Base-by-base conservation (phyloP, 2,888 invertebrate species). In the Standfussiana lucernea region DNA sequence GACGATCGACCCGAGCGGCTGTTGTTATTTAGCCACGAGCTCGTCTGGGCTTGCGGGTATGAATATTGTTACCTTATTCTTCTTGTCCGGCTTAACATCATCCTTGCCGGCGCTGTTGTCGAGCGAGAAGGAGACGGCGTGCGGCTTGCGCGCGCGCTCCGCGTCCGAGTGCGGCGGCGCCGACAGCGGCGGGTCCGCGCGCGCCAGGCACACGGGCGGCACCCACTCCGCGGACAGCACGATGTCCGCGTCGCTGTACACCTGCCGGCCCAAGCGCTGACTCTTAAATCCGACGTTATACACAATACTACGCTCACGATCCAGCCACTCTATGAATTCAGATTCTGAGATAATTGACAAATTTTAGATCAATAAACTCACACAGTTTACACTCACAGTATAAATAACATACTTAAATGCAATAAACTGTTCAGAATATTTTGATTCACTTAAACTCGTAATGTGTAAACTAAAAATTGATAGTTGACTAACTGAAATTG, bases 211-310 rank as follows among this genome's bases (percentile, higher is more conserved):
- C 89, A 98, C 98, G 59, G 98, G 98, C 86, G 98, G 98, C 86
- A 98, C 98, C 98, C 98, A 98, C 86, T 98, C 98, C 82, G 98
- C 98, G 61, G 98, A 98, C 89, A 98, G 97, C 81, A 99, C 98
- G 91, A 99, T 98, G 94, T 99, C 98, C 77, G 98, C 98, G 95
- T 99, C 98, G 92, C 98, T 98, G 95, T 98, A 98, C 87, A 98
- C 97, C 97, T 97, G 91, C 74, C 66, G 56, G 53, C 72, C 40
- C 72, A 72, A 35, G 13, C 62, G 68, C 67, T 47, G 40, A 47
- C 70, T 42, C 82, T 75, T 76, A 68, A 76, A 50, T 50, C 71
- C 32, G 0, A 40, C n/a, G 62, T 70, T 4, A 1, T n/a, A 62
- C 37, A 59, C 18, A 1, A 28, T 28, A 56, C 28, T 7, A 2